These are phyloP conservation scores for Aphis gossypii DNA, from an alignment of 1,140 invertebrate genomes.

Conservation along the genomic window DNA sequence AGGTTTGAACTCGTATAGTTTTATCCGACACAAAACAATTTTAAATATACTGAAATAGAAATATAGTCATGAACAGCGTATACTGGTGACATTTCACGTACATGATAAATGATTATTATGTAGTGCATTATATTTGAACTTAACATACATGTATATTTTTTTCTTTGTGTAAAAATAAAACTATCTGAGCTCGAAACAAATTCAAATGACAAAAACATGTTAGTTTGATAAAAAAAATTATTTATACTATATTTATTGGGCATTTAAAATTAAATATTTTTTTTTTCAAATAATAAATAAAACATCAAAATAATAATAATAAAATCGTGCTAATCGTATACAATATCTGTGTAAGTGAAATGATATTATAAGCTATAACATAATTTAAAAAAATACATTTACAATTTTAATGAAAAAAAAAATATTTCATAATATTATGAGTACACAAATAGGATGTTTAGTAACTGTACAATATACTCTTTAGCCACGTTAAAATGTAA, in stretches of 20 bases:
- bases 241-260: conserved; percentile 70
- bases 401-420: conserved; percentile 39
- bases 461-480: conserved; percentile 41
- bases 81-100: neutral
- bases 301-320: conserved; percentile 62
- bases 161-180: conserved; percentile 33
- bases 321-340: conserved; percentile 60
- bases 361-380: conserved; percentile 63
- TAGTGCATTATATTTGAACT: neutral
- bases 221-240: conserved; percentile 59
- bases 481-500: conserved; percentile 35
- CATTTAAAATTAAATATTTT: conserved; percentile 64
- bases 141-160: neutral
- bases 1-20: conserved; percentile 53
- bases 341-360: conserved; percentile 34
- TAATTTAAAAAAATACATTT: conserved; percentile 52
- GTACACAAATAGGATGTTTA: conserved; percentile 55
- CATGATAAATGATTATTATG: neutral
- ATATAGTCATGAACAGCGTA: neutral
- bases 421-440: conserved; percentile 51
- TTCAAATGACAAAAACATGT: conserved; percentile 55
- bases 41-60: conserved; percentile 4
- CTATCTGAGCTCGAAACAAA: conserved; percentile 50
- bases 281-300: conserved; percentile 58
- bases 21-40: neutral